Evolutionary conservation across 2,113 vertebrate genomes (phyloP).

Genomic region (Conger conger): DNA sequence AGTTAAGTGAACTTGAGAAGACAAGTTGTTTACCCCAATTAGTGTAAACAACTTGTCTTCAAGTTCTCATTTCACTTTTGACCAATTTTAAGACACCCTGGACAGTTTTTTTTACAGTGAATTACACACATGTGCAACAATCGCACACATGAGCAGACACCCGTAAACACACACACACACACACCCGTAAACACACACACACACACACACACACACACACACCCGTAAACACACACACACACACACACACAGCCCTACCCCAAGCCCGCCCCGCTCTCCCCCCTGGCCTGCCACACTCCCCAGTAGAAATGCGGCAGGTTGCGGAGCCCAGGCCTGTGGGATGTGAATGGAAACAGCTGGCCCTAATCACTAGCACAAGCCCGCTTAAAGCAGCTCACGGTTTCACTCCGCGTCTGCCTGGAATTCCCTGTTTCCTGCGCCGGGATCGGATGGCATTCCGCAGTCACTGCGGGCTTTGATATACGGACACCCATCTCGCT

Average conservation of each 20-base stretch:
- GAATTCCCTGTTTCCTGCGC: conserved; percentile 80
- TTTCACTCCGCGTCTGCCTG: conserved; percentile 83
- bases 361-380: conserved; percentile 78
- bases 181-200: neutral
- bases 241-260: neutral
- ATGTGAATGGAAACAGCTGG: conserved; percentile 84
- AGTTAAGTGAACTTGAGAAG: too few species aligned
- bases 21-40: too few species aligned
- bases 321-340: conserved; percentile 77
- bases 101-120: too few species aligned
- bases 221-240: neutral
- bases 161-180: neutral
- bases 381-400: conserved; percentile 74
- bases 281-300: conserved; percentile 50
- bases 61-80: too few species aligned
- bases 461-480: conserved; percentile 78
- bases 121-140: too few species aligned
- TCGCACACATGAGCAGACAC: too few species aligned
- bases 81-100: too few species aligned
- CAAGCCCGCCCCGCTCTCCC: conserved; percentile 36
- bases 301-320: conserved; percentile 74
- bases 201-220: neutral
- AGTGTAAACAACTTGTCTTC: too few species aligned
- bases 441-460: conserved; percentile 76
- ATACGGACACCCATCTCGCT: conserved; percentile 76